A percentile compares a stretch with the other conserved stretches of the same genome.
phyloP scores from a whole-genome alignment of 2,888 invertebrate species.

The Cyclophora albipunctata region DNA sequence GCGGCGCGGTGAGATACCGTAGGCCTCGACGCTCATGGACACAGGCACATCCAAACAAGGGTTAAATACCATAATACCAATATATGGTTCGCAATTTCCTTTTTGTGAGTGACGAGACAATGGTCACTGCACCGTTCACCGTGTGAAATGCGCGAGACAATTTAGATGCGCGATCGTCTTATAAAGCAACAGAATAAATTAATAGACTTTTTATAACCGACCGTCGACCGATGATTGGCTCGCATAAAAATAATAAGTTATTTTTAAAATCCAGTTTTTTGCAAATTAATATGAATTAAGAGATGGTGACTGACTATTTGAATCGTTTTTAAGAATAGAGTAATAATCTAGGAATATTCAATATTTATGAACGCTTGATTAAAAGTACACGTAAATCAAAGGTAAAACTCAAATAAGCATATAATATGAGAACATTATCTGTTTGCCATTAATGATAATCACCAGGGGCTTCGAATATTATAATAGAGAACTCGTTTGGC shows the following conservation, averaged over 20 bases:
- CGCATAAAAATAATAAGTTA: constrained; percentile 2
- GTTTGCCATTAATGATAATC: too few relatives aligned
- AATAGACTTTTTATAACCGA: constrained; percentile 16
- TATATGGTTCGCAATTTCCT: constrained; percentile 57
- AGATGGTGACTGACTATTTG: constrained; percentile 12
- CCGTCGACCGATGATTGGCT: constrained; percentile 2
- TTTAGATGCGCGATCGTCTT: constrained; percentile 30
- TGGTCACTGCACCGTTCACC: constrained; percentile 59
- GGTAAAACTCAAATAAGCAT: constrained; percentile 1
- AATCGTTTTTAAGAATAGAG: constrained; percentile 1
- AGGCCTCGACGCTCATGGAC: constrained; percentile 56
- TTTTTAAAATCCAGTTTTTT: not conserved
- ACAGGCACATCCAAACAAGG: constrained; percentile 45
- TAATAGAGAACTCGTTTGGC: too few relatives aligned
- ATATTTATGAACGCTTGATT: constrained; percentile 10
- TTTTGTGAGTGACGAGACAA: constrained; percentile 60
- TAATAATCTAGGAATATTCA: not conserved
- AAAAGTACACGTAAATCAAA: constrained; percentile 7
- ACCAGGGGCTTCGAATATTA: too few relatives aligned
- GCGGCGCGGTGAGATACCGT: constrained; percentile 55
- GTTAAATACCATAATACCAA: constrained; percentile 55
- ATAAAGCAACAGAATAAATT: constrained; percentile 33
- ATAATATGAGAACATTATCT: not conserved
- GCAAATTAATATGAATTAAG: constrained; percentile 15
- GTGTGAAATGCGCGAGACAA: constrained; percentile 55